phyloP scores from a whole-genome alignment of 2,888 invertebrate genomes.

The Ashinkailepas kermadecensis region DNA sequence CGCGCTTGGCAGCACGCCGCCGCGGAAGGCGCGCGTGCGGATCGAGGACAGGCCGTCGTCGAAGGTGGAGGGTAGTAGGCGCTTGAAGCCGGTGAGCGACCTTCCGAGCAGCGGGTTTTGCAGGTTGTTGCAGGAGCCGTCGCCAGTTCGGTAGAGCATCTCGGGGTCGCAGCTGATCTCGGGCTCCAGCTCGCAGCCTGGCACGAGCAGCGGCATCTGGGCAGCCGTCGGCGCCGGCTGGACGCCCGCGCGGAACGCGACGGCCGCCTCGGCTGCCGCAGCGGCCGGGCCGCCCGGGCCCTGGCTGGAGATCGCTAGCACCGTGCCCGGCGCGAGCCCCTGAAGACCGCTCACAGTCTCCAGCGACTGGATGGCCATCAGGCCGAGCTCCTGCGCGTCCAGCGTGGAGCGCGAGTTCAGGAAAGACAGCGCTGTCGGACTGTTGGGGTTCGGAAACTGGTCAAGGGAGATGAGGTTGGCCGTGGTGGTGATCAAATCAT shows the following conservation, averaged over 20 bases:
- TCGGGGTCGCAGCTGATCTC: neutral
- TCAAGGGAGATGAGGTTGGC: neutral
- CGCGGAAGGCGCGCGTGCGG: slow-evolving; percentile 29
- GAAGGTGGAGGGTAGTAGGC: neutral
- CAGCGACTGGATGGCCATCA: neutral
- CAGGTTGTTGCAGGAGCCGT: slow-evolving; percentile 4
- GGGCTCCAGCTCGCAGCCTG: neutral
- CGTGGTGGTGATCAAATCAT: neutral
- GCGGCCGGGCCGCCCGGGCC: too few species aligned
- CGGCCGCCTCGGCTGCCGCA: neutral
- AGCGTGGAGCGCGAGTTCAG: neutral
- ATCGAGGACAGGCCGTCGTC: neutral
- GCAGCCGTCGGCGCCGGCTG: neutral
- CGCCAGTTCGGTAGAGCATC: neutral
- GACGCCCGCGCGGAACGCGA: neutral
- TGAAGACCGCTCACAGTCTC: neutral
- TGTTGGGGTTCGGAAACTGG: neutral
- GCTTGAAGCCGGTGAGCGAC: neutral
- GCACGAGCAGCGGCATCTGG: neutral
- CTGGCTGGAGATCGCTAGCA: too few species aligned
- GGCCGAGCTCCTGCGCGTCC: neutral
- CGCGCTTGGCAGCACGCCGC: slow-evolving; percentile 36
- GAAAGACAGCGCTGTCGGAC: neutral
- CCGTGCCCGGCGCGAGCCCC: neutral
- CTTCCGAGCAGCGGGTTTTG: neutral